Base-by-base conservation (phyloP, 53 echinoderm and acorn worm genomes). In the Patiria pectinifera region DNA sequence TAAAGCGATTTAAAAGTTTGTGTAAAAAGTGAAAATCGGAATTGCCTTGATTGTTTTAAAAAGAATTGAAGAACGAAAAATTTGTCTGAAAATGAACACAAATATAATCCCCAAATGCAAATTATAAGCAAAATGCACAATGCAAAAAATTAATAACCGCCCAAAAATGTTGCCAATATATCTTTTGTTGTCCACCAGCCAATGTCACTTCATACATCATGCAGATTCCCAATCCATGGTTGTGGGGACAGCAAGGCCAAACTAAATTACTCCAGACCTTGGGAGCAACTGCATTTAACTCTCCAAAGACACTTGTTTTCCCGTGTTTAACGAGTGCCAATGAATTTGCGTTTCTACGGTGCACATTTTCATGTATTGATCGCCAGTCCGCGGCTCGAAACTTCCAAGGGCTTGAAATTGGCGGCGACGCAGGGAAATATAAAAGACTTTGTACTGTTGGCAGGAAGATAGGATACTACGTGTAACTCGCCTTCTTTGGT, bases 371-470 rank as follows among this genome's bases (percentile, higher is more conserved):
- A 35, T 14, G 35, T 83, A 83, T 83, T 83, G 83, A 83, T 59
- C n/a, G 35, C 11, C 26, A 18, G 48, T 63, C 35, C 35, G 44
- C 19, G 69, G 63, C 70, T 45, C 66, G 9, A 3, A 85, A 85
- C 85, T 85, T 85, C 85, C 69, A 63, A 62, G 84, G 84, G 23
- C 35, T 26, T 18, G 60, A 80, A 45, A 48, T n/a, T 3, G 48
- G 13, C 48, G 18, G 82, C 26, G 8, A 43, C 79, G 12, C 0
- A 1, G 60, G 60, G 66, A 66, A 21, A 74, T n/a, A 44, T 15
- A 83, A 25, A 16, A 11, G 62, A 61, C 85, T 45, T 85, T 45
- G 8, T 14, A 45, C 26, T 69, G 19, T 46, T 76, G 76, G 26
- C 26, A 3, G 47, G 18, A 63, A 21, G 85, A 45, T 62, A 69